Base-by-base conservation (phyloP, 2,113 vertebrate species). In the Cryptotis parvus region DNA sequence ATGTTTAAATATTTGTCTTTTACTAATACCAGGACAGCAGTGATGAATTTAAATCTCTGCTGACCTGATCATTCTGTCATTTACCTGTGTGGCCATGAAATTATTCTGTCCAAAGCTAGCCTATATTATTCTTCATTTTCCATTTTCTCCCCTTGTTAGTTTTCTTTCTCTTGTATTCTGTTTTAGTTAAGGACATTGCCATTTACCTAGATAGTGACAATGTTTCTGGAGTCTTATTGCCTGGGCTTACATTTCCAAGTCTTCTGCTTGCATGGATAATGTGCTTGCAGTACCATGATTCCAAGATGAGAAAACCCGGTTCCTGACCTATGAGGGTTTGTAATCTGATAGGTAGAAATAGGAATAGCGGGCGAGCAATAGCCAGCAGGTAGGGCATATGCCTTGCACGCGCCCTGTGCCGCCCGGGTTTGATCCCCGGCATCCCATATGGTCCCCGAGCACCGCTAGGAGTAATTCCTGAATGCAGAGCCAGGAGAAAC, bases 1-100 rank as follows among this genome's bases (percentile, higher is more conserved):
- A 49, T 92, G 24, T 27, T 76, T 79, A 89, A 72, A 12, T 22
- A 16, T 91, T 83, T 41, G 65, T 90, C 22, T 35, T 66, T 75
- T 89, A 49, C 11, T 66, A 33, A 37, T 66, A 43, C 45, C 55
- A 68, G 41, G 37, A 12, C 68, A 76, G 9, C 37, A 84, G 27
- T 91, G 33, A 73, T 74, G 18, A 49, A 77, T 12, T 55, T 10
- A 61, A n/a, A 73, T 76, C n/a, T 26, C 29, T 65, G n/a, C 18
- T 52, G 43, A 49, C 69, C 83, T 74, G 73, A 45, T 80, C 1
- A 84, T 89, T 91, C 82, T 18, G 20, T 55, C 14, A 55, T 55
- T 55, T 55, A 55, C 37, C 41, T 78, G 0, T 43, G 29, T 87
- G 35, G 84, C 45, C 55, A 89, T 82, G 65, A 58, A 86, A 74